A percentile compares a stretch with the other conserved stretches of the same genome.
These are phyloP conservation scores for Andrena bicolor DNA, from an alignment of 2,888 invertebrate genomes.

Conservation along the genomic window DNA sequence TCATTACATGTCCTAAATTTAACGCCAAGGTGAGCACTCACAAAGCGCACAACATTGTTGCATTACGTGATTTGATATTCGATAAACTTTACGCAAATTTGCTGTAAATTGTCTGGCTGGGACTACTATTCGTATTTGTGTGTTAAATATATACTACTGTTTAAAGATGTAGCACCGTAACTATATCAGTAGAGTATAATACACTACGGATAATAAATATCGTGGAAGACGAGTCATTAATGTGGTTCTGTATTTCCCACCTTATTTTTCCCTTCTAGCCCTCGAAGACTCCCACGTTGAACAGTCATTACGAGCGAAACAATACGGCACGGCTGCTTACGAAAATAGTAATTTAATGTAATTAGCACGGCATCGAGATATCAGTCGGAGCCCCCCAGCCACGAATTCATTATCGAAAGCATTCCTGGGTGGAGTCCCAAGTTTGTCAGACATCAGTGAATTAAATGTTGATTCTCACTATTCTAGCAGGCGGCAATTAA, in stretches of 20 bases:
- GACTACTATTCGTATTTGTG: no score
- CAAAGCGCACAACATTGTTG: no score
- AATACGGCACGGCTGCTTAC: neutral
- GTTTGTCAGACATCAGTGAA: slow-evolving; percentile 66
- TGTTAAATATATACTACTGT: no score
- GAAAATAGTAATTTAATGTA: slow-evolving; percentile 49
- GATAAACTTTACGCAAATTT: no score
- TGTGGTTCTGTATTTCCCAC: slow-evolving; percentile 8
- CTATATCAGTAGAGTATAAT: neutral
- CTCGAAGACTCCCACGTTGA: slow-evolving; percentile 20
- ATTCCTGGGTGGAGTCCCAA: slow-evolving; percentile 55
- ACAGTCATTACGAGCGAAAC: slow-evolving; percentile 8
- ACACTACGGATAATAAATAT: neutral
- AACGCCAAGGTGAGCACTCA: no score
- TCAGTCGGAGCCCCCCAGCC: neutral
- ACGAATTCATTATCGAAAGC: slow-evolving; percentile 47
- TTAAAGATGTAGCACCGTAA: neutral
- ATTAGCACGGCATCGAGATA: slow-evolving; percentile 43
- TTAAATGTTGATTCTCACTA: slow-evolving; percentile 37
- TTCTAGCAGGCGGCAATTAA: no score
- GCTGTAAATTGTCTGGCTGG: no score
- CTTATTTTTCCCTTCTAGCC: slow-evolving; percentile 13
- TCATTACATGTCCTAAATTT: no score
- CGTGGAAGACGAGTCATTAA: neutral
- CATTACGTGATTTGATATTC: no score